These are phyloP conservation scores for Caenorhabditis sp. DNA, from an alignment of 2,888 invertebrate genomes.

Conservation along the genomic window DNA sequence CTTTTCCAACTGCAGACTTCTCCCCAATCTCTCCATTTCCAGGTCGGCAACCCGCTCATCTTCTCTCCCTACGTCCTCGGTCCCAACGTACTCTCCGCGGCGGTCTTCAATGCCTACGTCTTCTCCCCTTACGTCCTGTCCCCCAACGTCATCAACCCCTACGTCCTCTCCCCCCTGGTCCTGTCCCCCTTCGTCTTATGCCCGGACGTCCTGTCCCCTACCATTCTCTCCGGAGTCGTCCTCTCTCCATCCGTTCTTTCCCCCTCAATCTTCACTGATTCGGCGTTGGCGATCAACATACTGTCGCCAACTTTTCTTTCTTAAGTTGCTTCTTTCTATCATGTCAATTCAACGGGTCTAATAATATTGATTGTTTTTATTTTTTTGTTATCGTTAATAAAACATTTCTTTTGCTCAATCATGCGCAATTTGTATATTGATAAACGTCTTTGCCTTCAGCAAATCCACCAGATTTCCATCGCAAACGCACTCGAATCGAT, in stretches of 20 bases:
- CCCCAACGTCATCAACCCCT: constrained; percentile 78
- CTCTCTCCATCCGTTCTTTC: constrained; percentile 78
- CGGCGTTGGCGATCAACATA: constrained; percentile 76
- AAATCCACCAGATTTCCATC: constrained; percentile 57
- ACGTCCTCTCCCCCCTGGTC: constrained; percentile 76
- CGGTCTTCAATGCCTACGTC: constrained; percentile 77
- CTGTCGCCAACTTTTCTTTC: constrained; percentile 77
- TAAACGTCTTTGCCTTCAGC: constrained; percentile 58
- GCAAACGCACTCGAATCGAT: constrained; percentile 63
- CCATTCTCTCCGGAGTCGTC: constrained; percentile 75
- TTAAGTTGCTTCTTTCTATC: constrained; percentile 27
- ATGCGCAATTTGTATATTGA: constrained; percentile 62
- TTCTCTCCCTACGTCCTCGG: constrained; percentile 73
- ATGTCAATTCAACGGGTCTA: constrained; percentile 8
- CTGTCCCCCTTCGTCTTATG: constrained; percentile 67
- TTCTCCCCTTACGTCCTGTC: constrained; percentile 76
- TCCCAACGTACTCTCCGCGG: constrained; percentile 73
- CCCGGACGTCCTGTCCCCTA: constrained; percentile 70
- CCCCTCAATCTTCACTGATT: constrained; percentile 77
- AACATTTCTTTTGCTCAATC: constrained; percentile 38
- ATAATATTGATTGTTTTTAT: constrained; percentile 4
- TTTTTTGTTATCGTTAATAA: constrained; percentile 2
- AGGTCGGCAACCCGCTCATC: constrained; percentile 77
- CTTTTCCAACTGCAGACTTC: too few species aligned
- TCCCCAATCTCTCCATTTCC: too few species aligned